A percentile compares a stretch with the other conserved stretches of the same genome.
Evolutionary conservation across 1,140 invertebrate species (phyloP).

Genomic region (Leptopilina clavipes): DNA sequence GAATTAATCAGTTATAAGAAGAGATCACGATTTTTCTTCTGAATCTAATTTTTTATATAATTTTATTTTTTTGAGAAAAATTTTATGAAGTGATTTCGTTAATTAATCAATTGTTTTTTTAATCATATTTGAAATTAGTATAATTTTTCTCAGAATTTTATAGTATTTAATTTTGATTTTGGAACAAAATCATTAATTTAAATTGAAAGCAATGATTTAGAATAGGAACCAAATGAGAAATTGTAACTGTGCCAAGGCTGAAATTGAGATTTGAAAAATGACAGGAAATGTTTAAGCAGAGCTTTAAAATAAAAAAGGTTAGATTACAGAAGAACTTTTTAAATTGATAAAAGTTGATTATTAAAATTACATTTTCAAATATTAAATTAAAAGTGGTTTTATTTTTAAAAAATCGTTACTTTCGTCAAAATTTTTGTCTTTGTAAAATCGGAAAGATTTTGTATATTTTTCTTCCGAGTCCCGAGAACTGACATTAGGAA

Average conservation of each 20-base stretch:
- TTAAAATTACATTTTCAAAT: too few species aligned
- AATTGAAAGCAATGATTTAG: neutral
- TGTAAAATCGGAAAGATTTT: too few species aligned
- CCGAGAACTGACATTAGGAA: too few species aligned
- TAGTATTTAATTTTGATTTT: neutral
- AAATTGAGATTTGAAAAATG: neutral
- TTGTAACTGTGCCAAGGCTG: neutral
- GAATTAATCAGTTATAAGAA: neutral
- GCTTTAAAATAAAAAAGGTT: neutral
- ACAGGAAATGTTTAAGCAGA: too few species aligned
- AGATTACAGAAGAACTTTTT: neutral
- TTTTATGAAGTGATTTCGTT: too few species aligned
- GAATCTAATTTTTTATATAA: neutral
- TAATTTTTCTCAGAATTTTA: neutral
- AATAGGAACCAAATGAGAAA: neutral
- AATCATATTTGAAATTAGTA: too few species aligned
- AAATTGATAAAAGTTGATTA: neutral
- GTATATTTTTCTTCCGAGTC: too few species aligned
- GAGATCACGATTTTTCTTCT: neutral
- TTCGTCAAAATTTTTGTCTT: too few species aligned
- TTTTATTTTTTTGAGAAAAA: too few species aligned
- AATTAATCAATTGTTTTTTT: too few species aligned
- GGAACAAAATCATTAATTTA: neutral
- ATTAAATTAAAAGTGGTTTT: too few species aligned
- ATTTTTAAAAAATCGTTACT: too few species aligned